Conservation (phyloP, 2,113 vertebrate species). For the Chlorodrepanis virens region DNA sequence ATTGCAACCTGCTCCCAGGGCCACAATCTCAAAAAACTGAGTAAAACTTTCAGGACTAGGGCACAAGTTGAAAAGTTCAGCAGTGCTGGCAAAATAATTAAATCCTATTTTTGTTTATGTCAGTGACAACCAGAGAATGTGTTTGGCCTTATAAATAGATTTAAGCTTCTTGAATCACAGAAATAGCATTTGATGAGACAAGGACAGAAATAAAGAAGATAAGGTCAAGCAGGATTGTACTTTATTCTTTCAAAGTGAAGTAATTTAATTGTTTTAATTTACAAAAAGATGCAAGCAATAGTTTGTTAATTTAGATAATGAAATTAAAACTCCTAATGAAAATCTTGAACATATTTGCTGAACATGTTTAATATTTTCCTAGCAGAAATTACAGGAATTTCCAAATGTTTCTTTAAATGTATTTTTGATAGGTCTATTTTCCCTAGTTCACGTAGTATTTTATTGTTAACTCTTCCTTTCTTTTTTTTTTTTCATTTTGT, state of each 20-base stretch:
- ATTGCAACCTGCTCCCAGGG: neutral
- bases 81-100: neutral
- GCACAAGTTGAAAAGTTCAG: neutral
- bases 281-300: neutral
- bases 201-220: neutral
- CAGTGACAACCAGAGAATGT: neutral
- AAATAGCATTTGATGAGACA: neutral
- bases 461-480: neutral
- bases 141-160: neutral
- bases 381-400: neutral
- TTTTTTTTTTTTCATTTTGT: neutral
- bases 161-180: neutral
- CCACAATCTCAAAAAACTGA: neutral
- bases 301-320: neutral
- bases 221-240: neutral
- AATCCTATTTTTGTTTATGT: neutral
- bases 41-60: neutral
- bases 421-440: neutral
- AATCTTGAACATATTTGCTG: neutral
- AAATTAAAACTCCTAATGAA: neutral
- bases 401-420: neutral
- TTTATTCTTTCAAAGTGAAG: neutral
- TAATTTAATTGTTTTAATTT: neutral
- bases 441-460: neutral
- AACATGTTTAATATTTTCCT: neutral